A percentile compares a stretch with the other conserved stretches of the same genome.
phyloP scores from a whole-genome alignment of 2,113 vertebrate genomes.

The Microcebus ravelobensis region DNA sequence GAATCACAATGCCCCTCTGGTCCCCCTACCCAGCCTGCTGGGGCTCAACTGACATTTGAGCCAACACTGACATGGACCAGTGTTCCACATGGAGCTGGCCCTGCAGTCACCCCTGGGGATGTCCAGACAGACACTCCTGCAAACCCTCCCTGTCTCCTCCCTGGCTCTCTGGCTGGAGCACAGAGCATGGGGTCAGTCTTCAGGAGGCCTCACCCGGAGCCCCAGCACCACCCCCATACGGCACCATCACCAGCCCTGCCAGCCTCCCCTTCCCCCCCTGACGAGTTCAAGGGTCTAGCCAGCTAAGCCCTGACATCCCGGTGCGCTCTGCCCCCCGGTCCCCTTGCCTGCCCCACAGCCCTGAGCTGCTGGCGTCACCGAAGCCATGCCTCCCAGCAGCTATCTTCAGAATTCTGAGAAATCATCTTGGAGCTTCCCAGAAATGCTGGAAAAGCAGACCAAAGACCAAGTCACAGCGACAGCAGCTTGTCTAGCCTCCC shows the following conservation, averaged over 20 bases:
- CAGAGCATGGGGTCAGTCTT: background rate
- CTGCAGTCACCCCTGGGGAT: background rate
- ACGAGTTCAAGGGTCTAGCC: background rate
- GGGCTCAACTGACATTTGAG: background rate
- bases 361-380: background rate
- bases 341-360: background rate
- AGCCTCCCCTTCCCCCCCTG: background rate
- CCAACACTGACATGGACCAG: background rate
- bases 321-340: accelerated
- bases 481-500: background rate
- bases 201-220: background rate
- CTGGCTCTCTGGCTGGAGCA: background rate
- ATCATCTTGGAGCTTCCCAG: constrained; percentile 64
- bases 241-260: background rate
- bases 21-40: background rate
- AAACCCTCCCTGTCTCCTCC: background rate
- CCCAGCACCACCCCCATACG: background rate
- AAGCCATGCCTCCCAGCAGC: background rate
- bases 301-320: background rate
- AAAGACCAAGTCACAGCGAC: constrained; percentile 8
- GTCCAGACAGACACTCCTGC: background rate
- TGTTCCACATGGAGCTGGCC: background rate
- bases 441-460: constrained; percentile 30
- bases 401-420: constrained; percentile 54
- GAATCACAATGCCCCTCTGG: background rate